Evolutionary conservation across 2,113 vertebrate genomes (phyloP), one percentile per base, ranked within the genome.

Genomic region (Prunella fulvescens): DNA sequence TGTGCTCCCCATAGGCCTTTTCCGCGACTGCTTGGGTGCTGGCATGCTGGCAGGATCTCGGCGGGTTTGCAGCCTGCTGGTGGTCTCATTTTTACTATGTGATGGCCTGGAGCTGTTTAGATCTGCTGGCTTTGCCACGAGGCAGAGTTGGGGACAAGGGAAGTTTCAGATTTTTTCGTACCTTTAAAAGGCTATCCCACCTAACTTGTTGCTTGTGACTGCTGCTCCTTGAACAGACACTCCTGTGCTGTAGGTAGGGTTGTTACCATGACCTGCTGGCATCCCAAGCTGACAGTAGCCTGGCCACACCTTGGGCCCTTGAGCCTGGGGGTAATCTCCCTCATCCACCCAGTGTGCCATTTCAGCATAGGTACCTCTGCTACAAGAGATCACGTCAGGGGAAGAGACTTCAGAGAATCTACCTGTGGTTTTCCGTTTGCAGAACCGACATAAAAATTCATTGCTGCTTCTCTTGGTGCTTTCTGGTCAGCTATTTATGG

Each of bases 401-500:
- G 10, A 74, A 71, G 69, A 81, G 39, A 13, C 53, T 91, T 81
- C 57, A 2, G 6, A 76, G 70, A 65, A 66, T n/a, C 39, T 77
- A 67, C 24, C n/a, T 82, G 87, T 77, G 93, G 85, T 88, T 96
- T 96, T 91, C 85, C 66, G 1, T 71, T 80, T n/a, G 48, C 0
- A 1, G 82, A 93, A 94, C 62, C 1, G 0, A 76, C 74, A 50
- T 18, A 51, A 42, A 87, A 90, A 66, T 78, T 80, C 11, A 2
- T 15, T 4, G 9, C 85, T 94, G n/a, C n/a, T n/a, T 90, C 81
- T 74, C 61, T 60, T 0, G 0, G 25, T 44, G 19, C 69, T 67
- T 1, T 6, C 81, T 90, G 87, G 88, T 88, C 92, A 93, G 33
- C 74, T 86, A 73, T 86, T 89, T 39, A 51, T 86, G 64, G 92